Percentiles rank a stretch among this genome's conserved stretches.
phyloP scores from a whole-genome alignment of 2,113 vertebrate species.

The Accipiter cooperii region DNA sequence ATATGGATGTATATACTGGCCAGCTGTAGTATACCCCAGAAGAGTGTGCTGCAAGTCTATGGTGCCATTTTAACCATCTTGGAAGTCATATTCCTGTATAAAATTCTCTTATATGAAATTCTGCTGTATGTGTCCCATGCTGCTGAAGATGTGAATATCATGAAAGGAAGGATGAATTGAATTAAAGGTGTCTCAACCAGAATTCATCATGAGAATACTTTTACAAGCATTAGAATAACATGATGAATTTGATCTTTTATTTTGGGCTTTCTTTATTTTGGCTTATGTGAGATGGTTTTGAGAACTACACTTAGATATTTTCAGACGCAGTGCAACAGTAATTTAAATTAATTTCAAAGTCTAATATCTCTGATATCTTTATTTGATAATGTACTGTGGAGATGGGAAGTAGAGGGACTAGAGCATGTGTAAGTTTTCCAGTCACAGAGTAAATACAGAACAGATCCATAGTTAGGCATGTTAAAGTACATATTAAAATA shows the following conservation, averaged over 20 bases:
- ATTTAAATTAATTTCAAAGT: background rate
- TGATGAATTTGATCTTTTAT: background rate
- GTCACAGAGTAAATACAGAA: background rate
- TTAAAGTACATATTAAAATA: background rate
- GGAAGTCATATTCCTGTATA: background rate
- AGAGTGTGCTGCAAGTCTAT: background rate
- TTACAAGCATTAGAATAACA: background rate
- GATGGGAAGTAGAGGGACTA: background rate
- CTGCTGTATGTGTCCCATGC: fast-evolving
- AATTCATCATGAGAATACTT: background rate
- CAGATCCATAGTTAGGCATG: background rate
- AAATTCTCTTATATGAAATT: background rate
- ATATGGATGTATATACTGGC: background rate
- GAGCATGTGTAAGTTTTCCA: background rate
- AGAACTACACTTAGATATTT: background rate
- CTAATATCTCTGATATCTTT: background rate
- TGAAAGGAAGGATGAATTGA: background rate
- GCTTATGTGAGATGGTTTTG: background rate
- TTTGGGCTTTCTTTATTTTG: slow-evolving; percentile 34
- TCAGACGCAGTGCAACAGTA: background rate
- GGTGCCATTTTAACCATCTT: background rate
- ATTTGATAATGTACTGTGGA: background rate
- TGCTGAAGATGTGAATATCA: background rate
- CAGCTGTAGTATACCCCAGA: background rate
- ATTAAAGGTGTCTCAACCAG: background rate